Base-by-base conservation (phyloP, 2,113 vertebrate species). In the Brienomyrus brachyistius region DNA sequence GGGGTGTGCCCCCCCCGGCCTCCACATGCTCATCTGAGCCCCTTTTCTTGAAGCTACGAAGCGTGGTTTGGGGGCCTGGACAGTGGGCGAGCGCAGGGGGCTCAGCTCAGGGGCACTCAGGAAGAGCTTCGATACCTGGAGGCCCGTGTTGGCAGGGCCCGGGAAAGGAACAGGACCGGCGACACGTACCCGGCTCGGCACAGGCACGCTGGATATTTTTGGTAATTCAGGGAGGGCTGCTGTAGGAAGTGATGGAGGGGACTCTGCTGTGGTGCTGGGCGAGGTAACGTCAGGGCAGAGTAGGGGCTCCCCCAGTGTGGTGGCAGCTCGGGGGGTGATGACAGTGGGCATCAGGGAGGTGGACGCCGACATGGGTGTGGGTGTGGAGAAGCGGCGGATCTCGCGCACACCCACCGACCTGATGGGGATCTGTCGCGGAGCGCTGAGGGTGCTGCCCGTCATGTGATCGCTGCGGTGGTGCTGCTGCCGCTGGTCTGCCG, bases 361-460 rank as follows among this genome's bases (percentile, higher is more conserved):
- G 5, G 96, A 96, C 47, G 96, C 93, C 52, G 97, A 97, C 95
- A 97, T 97, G 5, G 98, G 98, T 48, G 95, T 97, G 0, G 98
- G 98, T 50, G 98, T 99, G 91, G 98, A 99, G 93, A 99, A 99
- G 86, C 97, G 95, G 59, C 96, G 97, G 77, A 99, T 97, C 94
- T 99, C 98, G 90, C 97, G 97, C n/a, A 98, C 96, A 92, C 97
- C 94, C 87, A 95, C 95, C 86, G 95, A 97, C 96, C 98, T 98
- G 82, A 97, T 27, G 0, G 97, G 95, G 62, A 96, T 94, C 90
- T 96, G 97, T 80, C 95, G 96, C 59, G 96, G 95, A 87, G 95
- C 88, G 0, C 40, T 92, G 89, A 97, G 95, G 86, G 96, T 95
- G 3, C 94, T 95, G 87, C 95, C 95, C 43, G 95, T 92, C 88